Evolutionary conservation across 2,888 invertebrate species (phyloP).

Genomic region (Ypsolopha scabrella): DNA sequence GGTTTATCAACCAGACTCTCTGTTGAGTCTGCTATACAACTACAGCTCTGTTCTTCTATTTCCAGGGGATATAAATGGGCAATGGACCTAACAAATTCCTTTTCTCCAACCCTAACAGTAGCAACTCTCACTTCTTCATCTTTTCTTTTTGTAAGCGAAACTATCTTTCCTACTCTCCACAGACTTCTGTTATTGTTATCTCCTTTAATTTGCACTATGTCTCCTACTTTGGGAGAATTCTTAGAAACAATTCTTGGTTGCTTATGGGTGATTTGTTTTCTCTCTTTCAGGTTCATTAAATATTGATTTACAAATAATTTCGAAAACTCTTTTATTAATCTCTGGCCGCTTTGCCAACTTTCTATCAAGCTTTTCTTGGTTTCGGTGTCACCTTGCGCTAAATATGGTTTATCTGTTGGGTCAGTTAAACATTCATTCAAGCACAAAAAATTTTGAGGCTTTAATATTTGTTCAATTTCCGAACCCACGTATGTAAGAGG

Average conservation of each 20-base stretch:
- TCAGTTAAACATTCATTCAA: too few species aligned
- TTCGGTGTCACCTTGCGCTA: too few species aligned
- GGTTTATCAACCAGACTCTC: too few species aligned
- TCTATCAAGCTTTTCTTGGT: too few species aligned
- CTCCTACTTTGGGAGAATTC: neutral
- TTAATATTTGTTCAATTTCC: too few species aligned
- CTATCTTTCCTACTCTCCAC: slow-evolving; percentile 7
- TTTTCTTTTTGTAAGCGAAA: neutral
- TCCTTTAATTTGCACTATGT: slow-evolving; percentile 8
- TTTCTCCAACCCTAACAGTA: slow-evolving; percentile 4
- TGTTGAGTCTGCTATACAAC: too few species aligned
- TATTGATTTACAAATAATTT: slow-evolving; percentile 6
- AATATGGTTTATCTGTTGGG: too few species aligned
- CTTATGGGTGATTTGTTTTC: slow-evolving; percentile 1
- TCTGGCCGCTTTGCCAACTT: too few species aligned
- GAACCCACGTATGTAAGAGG: too few species aligned
- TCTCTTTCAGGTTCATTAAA: slow-evolving; percentile 4
- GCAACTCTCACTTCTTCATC: slow-evolving; percentile 6
- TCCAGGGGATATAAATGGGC: slow-evolving; percentile 6
- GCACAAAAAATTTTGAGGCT: too few species aligned
- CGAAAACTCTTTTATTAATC: too few species aligned
- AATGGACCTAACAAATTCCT: slow-evolving; percentile 1
- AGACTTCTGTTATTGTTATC: slow-evolving; percentile 3
- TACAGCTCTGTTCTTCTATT: slow-evolving; percentile 1
- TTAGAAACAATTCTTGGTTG: slow-evolving; percentile 1